phyloP scores from a whole-genome alignment of 2,888 invertebrate genomes.

The Tholera decimalis region DNA sequence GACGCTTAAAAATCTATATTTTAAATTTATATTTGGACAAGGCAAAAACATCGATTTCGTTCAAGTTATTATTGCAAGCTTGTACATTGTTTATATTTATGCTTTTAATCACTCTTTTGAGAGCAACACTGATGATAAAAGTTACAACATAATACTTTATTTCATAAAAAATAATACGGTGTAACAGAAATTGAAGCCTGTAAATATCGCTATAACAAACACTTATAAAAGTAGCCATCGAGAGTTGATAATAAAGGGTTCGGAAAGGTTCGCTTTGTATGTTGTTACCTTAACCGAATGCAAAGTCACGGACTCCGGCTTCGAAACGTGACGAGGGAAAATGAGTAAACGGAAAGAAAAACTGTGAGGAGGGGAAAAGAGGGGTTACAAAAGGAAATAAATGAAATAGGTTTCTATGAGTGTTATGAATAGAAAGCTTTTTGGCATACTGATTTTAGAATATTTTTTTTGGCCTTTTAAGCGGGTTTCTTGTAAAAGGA shows the following conservation, averaged over 20 bases:
- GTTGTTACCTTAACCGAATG: constrained; percentile 61
- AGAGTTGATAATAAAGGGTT: constrained; percentile 67
- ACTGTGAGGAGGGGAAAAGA: constrained; percentile 2
- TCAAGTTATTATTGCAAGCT: too few species aligned
- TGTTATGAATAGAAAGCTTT: constrained; percentile 45
- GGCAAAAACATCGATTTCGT: too few species aligned
- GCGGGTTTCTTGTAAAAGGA: constrained; percentile 27
- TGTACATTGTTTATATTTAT: too few species aligned
- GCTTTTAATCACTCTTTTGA: too few species aligned
- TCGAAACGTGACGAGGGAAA: constrained; percentile 51
- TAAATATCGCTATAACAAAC: constrained; percentile 68
- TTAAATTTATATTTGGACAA: too few species aligned
- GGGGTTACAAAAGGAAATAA: constrained; percentile 28
- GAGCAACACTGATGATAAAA: too few species aligned
- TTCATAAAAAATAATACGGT: too few species aligned
- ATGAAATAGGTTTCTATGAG: constrained; percentile 48
- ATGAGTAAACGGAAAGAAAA: constrained; percentile 16
- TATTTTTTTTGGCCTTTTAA: constrained; percentile 45
- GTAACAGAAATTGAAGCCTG: constrained; percentile 51
- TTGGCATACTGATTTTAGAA: constrained; percentile 47
- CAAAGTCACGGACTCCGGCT: constrained; percentile 58
- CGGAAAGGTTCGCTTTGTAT: constrained; percentile 63
- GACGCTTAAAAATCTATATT: too few species aligned
- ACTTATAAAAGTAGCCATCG: constrained; percentile 69
- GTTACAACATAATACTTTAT: too few species aligned